phyloP scores from a whole-genome alignment of 2,888 invertebrate genomes.

The Drosophila merina region DNA sequence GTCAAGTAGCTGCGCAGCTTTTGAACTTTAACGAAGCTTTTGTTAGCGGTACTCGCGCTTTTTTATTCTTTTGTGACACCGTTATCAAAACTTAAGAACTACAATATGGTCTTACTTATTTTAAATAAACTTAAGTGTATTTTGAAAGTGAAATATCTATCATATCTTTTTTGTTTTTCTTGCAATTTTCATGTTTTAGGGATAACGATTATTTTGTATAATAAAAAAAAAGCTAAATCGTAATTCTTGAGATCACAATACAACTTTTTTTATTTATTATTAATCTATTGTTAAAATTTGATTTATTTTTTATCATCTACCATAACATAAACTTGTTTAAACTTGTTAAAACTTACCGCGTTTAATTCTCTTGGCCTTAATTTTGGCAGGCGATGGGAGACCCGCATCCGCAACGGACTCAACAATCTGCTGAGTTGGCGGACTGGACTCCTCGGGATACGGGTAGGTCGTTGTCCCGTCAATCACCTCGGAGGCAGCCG shows the following conservation, averaged over 20 bases:
- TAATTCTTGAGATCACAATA: too few species aligned
- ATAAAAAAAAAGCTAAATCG: too few species aligned
- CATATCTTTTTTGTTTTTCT: too few species aligned
- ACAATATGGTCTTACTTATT: neutral
- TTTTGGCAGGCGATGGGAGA: slow-evolving; percentile 34
- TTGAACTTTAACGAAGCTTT: slow-evolving; percentile 56
- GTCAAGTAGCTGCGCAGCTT: slow-evolving; percentile 49
- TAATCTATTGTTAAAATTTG: neutral
- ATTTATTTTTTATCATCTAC: neutral
- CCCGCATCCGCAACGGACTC: slow-evolving; percentile 19
- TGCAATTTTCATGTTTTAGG: too few species aligned
- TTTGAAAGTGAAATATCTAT: too few species aligned
- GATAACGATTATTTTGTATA: too few species aligned
- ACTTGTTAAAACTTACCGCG: slow-evolving; percentile 70
- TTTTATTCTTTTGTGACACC: neutral
- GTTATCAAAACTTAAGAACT: neutral
- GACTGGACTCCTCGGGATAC: slow-evolving; percentile 46
- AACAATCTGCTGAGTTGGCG: slow-evolving; percentile 10
- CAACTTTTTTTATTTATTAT: too few species aligned
- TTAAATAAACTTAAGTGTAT: neutral
- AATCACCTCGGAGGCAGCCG: slow-evolving; percentile 74
- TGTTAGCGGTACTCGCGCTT: slow-evolving; percentile 42
- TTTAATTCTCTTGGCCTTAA: slow-evolving; percentile 63
- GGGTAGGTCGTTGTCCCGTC: slow-evolving; percentile 72
- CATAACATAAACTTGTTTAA: too few species aligned